These are phyloP conservation scores for Xyliphius kryptos DNA, from an alignment of 2,113 vertebrate genomes.

Conservation along the genomic window DNA sequence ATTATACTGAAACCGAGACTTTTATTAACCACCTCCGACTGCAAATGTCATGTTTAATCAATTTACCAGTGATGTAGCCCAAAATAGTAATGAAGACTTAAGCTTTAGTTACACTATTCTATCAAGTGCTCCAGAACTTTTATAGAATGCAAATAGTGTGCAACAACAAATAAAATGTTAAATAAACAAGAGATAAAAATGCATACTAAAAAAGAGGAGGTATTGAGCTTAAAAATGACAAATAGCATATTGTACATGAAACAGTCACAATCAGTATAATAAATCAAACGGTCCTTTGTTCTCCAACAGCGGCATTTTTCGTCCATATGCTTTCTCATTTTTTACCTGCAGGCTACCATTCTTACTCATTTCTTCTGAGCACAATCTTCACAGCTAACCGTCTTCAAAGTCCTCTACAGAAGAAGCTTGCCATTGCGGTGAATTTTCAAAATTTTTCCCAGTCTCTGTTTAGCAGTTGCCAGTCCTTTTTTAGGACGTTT, in stretches of 20 bases:
- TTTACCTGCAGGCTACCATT: neutral
- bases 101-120: slow-evolving; percentile 8
- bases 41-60: neutral
- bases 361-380: slow-evolving; percentile 38
- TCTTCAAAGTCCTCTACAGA: slow-evolving; percentile 59
- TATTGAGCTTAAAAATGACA: slow-evolving; percentile 24
- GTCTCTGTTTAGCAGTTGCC: slow-evolving; percentile 85
- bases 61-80: slow-evolving; percentile 3
- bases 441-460: slow-evolving; percentile 90
- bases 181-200: slow-evolving; percentile 25
- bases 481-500: slow-evolving; percentile 89
- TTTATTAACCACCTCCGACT: neutral
- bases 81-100: slow-evolving; percentile 20
- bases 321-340: neutral
- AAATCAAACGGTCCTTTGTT: slow-evolving; percentile 16
- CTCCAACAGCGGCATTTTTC: slow-evolving; percentile 23
- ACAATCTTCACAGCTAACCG: slow-evolving; percentile 25
- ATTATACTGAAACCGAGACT: neutral
- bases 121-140: slow-evolving; percentile 23
- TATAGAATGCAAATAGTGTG: slow-evolving; percentile 10
- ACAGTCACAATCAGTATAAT: slow-evolving; percentile 23
- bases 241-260: slow-evolving; percentile 28
- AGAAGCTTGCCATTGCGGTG: slow-evolving; percentile 88
- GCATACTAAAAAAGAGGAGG: slow-evolving; percentile 25
- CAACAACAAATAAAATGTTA: slow-evolving; percentile 26